phyloP scores from a whole-genome alignment of 2,113 vertebrate species.

The Hepsetus odoe region DNA sequence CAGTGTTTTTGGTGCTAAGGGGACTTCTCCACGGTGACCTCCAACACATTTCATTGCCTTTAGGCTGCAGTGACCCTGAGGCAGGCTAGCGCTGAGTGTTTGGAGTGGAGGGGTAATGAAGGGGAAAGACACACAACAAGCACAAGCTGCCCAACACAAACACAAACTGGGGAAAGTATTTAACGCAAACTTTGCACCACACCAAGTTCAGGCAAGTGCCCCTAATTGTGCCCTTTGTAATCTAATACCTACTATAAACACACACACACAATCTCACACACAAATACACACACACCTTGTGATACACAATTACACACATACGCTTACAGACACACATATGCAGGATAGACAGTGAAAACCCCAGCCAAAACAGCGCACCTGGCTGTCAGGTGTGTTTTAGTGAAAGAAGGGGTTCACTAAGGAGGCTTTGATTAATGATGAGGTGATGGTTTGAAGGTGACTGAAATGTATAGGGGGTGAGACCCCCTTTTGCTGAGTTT shows the following conservation, averaged over 20 bases:
- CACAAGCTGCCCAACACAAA: slow-evolving; percentile 47
- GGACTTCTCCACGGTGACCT: slow-evolving; percentile 33
- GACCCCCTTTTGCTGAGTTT: neutral
- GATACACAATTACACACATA: too few relatives aligned
- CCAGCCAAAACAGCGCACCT: slow-evolving; percentile 50
- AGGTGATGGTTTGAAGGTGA: slow-evolving; percentile 34
- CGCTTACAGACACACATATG: slow-evolving; percentile 33
- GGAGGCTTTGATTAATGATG: slow-evolving; percentile 53
- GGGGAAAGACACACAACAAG: slow-evolving; percentile 57
- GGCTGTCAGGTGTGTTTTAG: slow-evolving; percentile 49
- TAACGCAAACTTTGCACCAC: slow-evolving; percentile 46
- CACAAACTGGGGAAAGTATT: slow-evolving; percentile 55
- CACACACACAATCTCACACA: slow-evolving; percentile 18
- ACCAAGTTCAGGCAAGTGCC: slow-evolving; percentile 44
- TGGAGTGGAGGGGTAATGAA: slow-evolving; percentile 58
- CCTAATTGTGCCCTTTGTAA: slow-evolving; percentile 54
- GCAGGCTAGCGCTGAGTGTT: slow-evolving; percentile 49
- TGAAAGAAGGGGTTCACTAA: slow-evolving; percentile 27
- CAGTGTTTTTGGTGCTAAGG: slow-evolving; percentile 28
- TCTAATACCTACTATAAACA: slow-evolving; percentile 60
- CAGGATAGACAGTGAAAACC: slow-evolving; percentile 35
- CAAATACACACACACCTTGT: slow-evolving; percentile 45
- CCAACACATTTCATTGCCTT: slow-evolving; percentile 36
- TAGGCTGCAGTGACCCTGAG: slow-evolving; percentile 38
- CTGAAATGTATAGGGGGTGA: neutral